Evolutionary conservation across 1,140 invertebrate species (phyloP), one percentile per base, ranked within the genome.

Genomic region (Drosophila nebulosa): DNA sequence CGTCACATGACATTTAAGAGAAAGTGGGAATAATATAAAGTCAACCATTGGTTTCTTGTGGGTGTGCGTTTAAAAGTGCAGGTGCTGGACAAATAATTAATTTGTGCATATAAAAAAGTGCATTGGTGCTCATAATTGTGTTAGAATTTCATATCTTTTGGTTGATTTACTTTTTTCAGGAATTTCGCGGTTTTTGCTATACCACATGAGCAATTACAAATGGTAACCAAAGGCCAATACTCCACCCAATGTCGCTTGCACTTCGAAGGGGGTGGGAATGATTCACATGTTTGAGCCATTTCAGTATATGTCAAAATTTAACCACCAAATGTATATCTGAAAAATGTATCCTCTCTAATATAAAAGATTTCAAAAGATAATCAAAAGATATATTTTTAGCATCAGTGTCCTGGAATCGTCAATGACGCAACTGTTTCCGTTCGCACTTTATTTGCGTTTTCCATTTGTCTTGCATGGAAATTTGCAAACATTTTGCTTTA

Each of bases 101-200:
- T 59, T 22, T 46, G 57, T 36, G 32, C 57, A 59, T 55, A 55
- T 27, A 55, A 55, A 30, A 24, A 32, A 26, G 52, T 55, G 52
- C 26, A 55, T 55, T 55, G 26, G 27, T 59, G 61, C 32, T 60
- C 18, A 3, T 64, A 60, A 18, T 57, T 32, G 9, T 10, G 14
- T 21, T 64, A 32, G 10, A 61, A 63, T 0, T 60, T 59, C 24
- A 46, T 26, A 12, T 42, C 51, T 24, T 9, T 36, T 18, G 35
- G 62, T 57, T 55, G 26, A 55, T 73, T 71, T 12, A 71, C 21
- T 9, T 56, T 42, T 55, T 30, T 32, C 5, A 14, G n/a, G 27
- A 27, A 55, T 30, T 53, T 30, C 52, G 18, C 7, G 14, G 0
- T 9, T 55, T 27, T 27, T 27, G 22, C 3, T 30, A 4, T 26